A percentile compares a stretch with the other conserved stretches of the same genome.
Evolutionary conservation across 2,888 invertebrate species (phyloP).

Genomic region (Bursaphelenchus okinawaensis): DNA sequence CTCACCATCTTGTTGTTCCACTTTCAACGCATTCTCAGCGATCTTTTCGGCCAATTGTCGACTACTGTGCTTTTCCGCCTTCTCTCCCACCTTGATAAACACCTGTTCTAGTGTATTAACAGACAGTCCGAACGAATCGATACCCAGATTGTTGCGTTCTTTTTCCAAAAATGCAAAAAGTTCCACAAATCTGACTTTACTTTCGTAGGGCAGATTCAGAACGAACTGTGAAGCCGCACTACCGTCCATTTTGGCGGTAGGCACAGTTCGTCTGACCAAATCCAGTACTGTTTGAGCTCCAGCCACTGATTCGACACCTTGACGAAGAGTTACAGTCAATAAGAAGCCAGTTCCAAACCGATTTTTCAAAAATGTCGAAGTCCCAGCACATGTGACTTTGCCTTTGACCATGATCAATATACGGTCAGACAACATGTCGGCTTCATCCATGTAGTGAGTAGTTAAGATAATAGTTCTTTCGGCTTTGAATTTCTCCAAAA

Average conservation of each 20-base stretch:
- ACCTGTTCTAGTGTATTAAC: conserved; percentile 52
- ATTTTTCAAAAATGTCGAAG: conserved; percentile 38
- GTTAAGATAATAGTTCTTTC: conserved; percentile 40
- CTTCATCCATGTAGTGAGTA: conserved; percentile 56
- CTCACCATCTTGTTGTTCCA: not conserved
- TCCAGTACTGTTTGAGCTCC: conserved; percentile 14
- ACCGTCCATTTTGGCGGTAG: conserved; percentile 21
- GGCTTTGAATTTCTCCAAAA: conserved; percentile 33
- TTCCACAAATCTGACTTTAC: conserved; percentile 32
- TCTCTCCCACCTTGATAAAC: conserved; percentile 28
- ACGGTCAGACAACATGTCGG: conserved; percentile 47
- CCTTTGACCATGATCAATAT: conserved; percentile 51
- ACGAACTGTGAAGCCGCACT: conserved; percentile 19
- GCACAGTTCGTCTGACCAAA: conserved; percentile 16
- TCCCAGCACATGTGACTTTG: conserved; percentile 38
- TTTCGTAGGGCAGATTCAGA: conserved; percentile 22
- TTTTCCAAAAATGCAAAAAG: conserved; percentile 40
- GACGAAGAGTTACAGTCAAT: conserved; percentile 33
- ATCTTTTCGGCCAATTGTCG: not conserved
- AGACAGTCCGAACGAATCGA: conserved; percentile 43
- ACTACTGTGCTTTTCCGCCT: not conserved
- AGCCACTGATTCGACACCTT: not conserved
- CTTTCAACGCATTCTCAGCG: not conserved
- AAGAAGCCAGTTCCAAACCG: conserved; percentile 46
- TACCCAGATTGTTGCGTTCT: conserved; percentile 18